Base-by-base conservation (phyloP, 1,140 invertebrate species). In the Drosophila mayri region DNA sequence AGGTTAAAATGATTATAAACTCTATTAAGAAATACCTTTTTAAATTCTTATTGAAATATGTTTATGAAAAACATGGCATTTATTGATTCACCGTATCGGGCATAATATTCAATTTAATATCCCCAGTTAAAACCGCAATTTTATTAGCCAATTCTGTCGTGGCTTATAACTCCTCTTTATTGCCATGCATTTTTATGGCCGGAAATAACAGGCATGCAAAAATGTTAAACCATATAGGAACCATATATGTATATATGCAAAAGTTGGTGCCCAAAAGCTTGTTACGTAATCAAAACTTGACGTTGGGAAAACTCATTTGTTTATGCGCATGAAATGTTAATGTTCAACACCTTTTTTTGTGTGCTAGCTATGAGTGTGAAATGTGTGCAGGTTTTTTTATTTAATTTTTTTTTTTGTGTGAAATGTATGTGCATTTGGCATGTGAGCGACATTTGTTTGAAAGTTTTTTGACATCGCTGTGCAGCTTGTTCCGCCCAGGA, bases 371-470 rank as follows among this genome's bases (percentile, higher is more conserved):
- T 14, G 60, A 54, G 50, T 79, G 32, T 60, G 59, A 14, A 76
- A 49, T 78, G 50, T 40, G 35, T 50, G 47, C 14, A 7, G 14
- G 6, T 14, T 57, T 38, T 43, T 50, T 54, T 18, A 38, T 12
- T 40, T 1, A 11, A 3, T 16, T 1, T 50, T 50, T 49, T 11
- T 40, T 28, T 46, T 72, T 47, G 43, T 57, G 22, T 25, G 43
- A 41, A 40, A 30, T 71, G 54, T 85, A 30, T 75, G 54, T 85
- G 74, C 44, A 65, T 71, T 86, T 86, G 84, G 79, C 83, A 87
- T 87, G 79, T 88, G 84, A 87, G 79, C 84, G 83, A 88, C 84
- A 88, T 87, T 87, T 87, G 84, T 84, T 84, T 80, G 59, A 87
- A 87, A 90, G 84, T 87, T 84, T 87, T 87, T 78, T 84, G 84